A percentile compares a stretch with the other conserved stretches of the same genome.
Evolutionary conservation across 2,888 invertebrate genomes (phyloP).

Genomic region (Chaetoderma sp.): DNA sequence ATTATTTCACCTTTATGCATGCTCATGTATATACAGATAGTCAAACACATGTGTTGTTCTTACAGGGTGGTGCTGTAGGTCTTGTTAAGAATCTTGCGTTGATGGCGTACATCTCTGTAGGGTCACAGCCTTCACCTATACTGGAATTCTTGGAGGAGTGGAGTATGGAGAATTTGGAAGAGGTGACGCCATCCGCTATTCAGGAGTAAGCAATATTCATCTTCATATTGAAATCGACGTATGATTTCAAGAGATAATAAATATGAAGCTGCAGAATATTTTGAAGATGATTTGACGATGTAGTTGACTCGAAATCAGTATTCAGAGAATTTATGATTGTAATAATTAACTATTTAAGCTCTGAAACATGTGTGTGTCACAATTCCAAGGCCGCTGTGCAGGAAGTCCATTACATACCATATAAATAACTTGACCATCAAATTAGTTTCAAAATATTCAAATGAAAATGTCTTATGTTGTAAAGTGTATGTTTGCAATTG

Average conservation of each 20-base stretch:
- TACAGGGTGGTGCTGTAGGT: conserved; percentile 75
- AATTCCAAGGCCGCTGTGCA: no score
- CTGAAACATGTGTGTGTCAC: no score
- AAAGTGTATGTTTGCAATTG: no score
- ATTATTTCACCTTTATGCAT: no score
- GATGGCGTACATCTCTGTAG: conserved; percentile 99
- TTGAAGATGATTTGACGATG: not conserved
- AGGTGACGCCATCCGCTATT: conserved; percentile 99
- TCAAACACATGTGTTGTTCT: not conserved
- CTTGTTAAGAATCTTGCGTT: conserved; percentile 98
- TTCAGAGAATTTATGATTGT: no score
- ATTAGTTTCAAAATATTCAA: no score
- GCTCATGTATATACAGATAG: no score
- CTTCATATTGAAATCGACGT: not conserved
- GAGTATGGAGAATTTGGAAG: conserved; percentile 99
- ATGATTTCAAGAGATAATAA: not conserved
- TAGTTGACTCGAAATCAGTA: not conserved
- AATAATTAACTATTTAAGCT: no score
- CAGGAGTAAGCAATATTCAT: conserved; percentile 76
- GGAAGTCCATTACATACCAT: no score
- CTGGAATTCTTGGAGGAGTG: conserved; percentile 99
- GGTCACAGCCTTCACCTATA: conserved; percentile 98
- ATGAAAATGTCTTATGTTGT: no score
- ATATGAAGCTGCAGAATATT: not conserved
- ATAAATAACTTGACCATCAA: no score